These are phyloP conservation scores for Drosophila ercepeae DNA, from an alignment of 1,140 invertebrate genomes.

Conservation along the genomic window DNA sequence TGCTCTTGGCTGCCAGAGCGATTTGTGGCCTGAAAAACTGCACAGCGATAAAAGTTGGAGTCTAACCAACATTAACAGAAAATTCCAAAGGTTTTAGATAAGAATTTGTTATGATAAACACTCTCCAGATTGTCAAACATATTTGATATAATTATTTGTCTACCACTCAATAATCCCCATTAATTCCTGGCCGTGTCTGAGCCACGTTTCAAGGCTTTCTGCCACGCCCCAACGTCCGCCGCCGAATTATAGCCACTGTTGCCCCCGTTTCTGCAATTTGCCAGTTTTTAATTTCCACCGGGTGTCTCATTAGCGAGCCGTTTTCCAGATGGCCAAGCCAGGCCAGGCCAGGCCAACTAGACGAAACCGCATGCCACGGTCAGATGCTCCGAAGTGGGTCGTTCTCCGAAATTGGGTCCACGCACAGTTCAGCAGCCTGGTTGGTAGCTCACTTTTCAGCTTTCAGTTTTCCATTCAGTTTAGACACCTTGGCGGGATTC, in stretches of 20 bases:
- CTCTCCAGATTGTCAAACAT: background rate
- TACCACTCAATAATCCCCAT: background rate
- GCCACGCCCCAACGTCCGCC: conserved; percentile 14
- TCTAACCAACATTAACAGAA: background rate
- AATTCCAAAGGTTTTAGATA: background rate
- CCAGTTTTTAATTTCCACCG: conserved; percentile 57
- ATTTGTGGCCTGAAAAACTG: conserved; percentile 71
- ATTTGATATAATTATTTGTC: too few relatives aligned
- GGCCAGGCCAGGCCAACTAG: conserved; percentile 2
- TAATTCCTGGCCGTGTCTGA: conserved; percentile 27
- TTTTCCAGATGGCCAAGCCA: conserved; percentile 14
- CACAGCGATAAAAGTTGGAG: conserved; percentile 1
- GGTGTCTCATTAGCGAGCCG: conserved; percentile 40
- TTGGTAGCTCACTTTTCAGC: background rate
- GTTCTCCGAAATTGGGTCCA: background rate
- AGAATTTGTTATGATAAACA: background rate
- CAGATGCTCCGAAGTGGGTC: conserved; percentile 7
- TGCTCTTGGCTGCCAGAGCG: conserved; percentile 55
- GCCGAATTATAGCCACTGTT: conserved; percentile 4
- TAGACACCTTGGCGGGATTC: conserved; percentile 31
- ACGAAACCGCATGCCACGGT: conserved; percentile 10
- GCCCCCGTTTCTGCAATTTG: conserved; percentile 35
- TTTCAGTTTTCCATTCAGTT: background rate
- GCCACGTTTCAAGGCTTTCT: conserved; percentile 62
- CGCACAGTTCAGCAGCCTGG: conserved; percentile 12